Evolutionary conservation across 2,888 invertebrate genomes (phyloP), one percentile per base, ranked within the genome.

Genomic region (Syrista parreyssii): DNA sequence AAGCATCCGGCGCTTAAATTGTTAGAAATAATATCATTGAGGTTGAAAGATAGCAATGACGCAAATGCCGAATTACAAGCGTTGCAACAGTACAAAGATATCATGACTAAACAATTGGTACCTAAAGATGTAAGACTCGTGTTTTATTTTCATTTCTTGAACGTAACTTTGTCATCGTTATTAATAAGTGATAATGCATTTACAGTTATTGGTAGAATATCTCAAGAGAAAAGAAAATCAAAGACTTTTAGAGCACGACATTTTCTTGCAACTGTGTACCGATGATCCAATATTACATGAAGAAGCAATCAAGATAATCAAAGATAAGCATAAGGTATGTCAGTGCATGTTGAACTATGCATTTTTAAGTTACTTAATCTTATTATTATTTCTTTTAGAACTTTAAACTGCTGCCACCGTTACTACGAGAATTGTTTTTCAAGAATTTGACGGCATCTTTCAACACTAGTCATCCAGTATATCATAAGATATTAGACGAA

Each of bases 371-470:
- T 30, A 15, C 12, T 34, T n/a, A 35, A 40, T 36, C 33, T 23
- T 72, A n/a, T 31, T 12, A 74, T 12, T 75, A 3, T 1, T 36
- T 30, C 68, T 85, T 86, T 15, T 77, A 90, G 90, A 79, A 81
- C 12, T 40, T 84, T 4, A 82, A 82, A 31, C 80, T 90, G 40
- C 80, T 88, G n/a, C 74, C 86, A 71, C 82, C 83, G 69, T 86
- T 90, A 76, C 78, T 91, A 73, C 89, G 90, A 83, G 87, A 88
- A 81, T 78, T 91, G 9, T 91, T 91, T 77, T 87, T 89, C 75
- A 89, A 88, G 79, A 86, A 91, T 76, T 84, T 91, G 75, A 91
- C 91, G 12, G 79, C 84, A 12, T 86, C 78, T 30, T 91, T 91
- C 33, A 83, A 83, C 73, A 89, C 91, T 4, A 86, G 86, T 82